Base-by-base conservation (phyloP, 2,888 invertebrate species). In the Sthenelais limicola region DNA sequence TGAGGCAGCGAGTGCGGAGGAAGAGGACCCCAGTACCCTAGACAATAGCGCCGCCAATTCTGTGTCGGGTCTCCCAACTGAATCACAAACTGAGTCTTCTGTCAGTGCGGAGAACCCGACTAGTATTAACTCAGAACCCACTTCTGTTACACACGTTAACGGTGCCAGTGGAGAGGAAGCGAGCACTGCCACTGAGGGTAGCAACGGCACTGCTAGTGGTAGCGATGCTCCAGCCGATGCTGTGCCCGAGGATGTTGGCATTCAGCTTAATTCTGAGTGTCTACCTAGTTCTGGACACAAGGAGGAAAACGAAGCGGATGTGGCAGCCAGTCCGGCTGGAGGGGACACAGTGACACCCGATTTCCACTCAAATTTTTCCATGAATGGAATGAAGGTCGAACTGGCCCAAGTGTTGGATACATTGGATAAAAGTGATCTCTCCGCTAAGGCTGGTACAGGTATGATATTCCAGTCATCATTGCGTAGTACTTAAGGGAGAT, bases 301-400 rank as follows among this genome's bases (percentile, higher is more conserved):
- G 24, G n/a, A 35, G 21, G 43, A 43, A 18, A 56, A 56, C 30
- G 56, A n/a, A n/a, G n/a, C n/a, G n/a, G n/a, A n/a, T n/a, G n/a
- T n/a, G n/a, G n/a, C n/a, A n/a, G n/a, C n/a, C n/a, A n/a, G n/a
- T n/a, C n/a, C n/a, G n/a, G n/a, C 52, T 21, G 69, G 26, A 18
- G 28, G 69, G 15, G 69, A 69, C 52, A 38, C 69, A 15, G 54
- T 49, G 52, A 69, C 54, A 26, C 48, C 74, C 35, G 81, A 84
- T 68, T 84, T 84, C 73, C 82, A 82, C 74, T 80, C 83, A 15
- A 80, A 80, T 67, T 74, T 84, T 15, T 78, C 83, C 28, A 73
- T 84, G 70, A 85, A 85, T 78, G 85, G 85, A 58, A 78, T 85
- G 73, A 83, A 82, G 47, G 81, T 82, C 70, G 85, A 85, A 72